These are phyloP conservation scores for Monochamus saltuarius DNA, from an alignment of 1,140 invertebrate genomes.

Conservation along the genomic window DNA sequence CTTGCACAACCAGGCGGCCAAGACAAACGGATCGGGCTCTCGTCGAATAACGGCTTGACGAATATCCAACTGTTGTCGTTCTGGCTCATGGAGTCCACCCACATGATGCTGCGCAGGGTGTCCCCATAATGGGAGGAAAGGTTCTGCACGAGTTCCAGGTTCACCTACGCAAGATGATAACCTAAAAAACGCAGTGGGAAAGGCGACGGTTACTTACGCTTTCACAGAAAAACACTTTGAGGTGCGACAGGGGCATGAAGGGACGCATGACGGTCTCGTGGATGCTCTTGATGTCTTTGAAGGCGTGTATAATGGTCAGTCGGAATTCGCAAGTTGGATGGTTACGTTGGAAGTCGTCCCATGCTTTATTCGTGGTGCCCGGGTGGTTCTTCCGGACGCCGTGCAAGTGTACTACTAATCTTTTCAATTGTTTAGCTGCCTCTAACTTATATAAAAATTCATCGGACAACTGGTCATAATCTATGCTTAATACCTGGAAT, in stretches of 20 bases:
- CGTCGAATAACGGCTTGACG: constrained; percentile 19
- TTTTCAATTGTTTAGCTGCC: constrained; percentile 55
- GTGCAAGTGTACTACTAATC: constrained; percentile 71
- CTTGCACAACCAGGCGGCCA: constrained; percentile 74
- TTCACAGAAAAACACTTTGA: constrained; percentile 77
- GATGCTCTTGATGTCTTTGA: constrained; percentile 64
- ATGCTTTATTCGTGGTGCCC: constrained; percentile 64
- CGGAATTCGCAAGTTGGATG: constrained; percentile 65
- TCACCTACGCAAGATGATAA: constrained; percentile 55
- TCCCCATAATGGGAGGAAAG: constrained; percentile 63
- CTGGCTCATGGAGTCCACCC: constrained; percentile 64
- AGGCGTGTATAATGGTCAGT: constrained; percentile 72
- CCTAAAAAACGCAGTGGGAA: neutral
- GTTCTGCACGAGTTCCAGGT: constrained; percentile 56
- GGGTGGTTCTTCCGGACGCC: constrained; percentile 63
- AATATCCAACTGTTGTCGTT: constrained; percentile 32
- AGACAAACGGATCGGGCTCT: constrained; percentile 68
- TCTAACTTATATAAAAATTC: constrained; percentile 54
- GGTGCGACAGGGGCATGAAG: constrained; percentile 72
- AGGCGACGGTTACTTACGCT: constrained; percentile 53
- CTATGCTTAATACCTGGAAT: constrained; percentile 67
- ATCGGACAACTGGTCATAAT: constrained; percentile 73
- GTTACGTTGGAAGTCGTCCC: constrained; percentile 58
- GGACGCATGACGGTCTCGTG: constrained; percentile 64
- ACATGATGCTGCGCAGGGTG: constrained; percentile 66